Evolutionary conservation across 2,888 invertebrate species (phyloP), one percentile per base, ranked within the genome.

Genomic region (Protodeltote pygarga): DNA sequence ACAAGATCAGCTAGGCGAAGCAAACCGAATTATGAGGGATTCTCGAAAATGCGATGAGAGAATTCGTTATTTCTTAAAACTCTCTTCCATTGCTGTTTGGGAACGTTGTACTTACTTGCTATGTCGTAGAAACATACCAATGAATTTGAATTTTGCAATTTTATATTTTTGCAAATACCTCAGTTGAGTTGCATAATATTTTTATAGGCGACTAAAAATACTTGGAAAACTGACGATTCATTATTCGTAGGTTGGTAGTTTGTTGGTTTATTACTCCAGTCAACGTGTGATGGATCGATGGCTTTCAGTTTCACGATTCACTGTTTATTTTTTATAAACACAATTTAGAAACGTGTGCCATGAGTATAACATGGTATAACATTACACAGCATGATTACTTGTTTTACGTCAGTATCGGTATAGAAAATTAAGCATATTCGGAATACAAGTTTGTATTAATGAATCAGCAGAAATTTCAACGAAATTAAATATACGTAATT

Each of bases 251-350:
- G 52, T 40, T 62, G 68, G 38, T 32, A 50, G 59, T 54, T 40
- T 62, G 68, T 72, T 70, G 68, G 67, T 69, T 70, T 73, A 71
- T 69, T 53, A 54, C 48, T 58, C 19, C 59, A 64, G 69, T 63
- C 64, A 42, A 38, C 57, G 46, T 17, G 48, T 69, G 68, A 76
- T 74, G 57, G 66, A 74, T 75, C 50, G 65, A 57, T 54, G 44
- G 53, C 31, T 54, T 45, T 41, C 31, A n/a, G n/a, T n/a, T 37
- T 59, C 59, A 42, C 47, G 62, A 55, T 50, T 57, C 46, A 46
- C 14, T 55, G 60, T 62, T 57, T 49, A 57, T 33, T 39, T 49
- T 68, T 58, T 48, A 44, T 48, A 62, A 52, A 65, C 24, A 51
- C 20, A 35, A 54, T 57, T 44, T 16, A 4, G 8, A 20, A 29